Base-by-base conservation (phyloP, 2,888 invertebrate species). In the Dorcus parallelipipedus region DNA sequence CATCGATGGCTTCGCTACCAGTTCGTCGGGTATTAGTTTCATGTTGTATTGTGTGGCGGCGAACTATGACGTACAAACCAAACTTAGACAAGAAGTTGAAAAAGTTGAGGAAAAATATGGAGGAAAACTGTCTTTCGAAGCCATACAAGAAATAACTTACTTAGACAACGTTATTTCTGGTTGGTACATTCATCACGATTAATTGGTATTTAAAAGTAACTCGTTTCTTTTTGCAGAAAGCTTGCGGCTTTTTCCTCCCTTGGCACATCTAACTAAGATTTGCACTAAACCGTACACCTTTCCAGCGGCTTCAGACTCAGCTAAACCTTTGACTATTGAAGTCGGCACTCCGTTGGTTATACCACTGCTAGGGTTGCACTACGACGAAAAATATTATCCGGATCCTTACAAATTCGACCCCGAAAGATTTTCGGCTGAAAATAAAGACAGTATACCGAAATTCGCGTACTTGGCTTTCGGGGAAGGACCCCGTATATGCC, bases 151-250 rank as follows among this genome's bases (percentile, higher is more conserved):
- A 17, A 78, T 85, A 81, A 73, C 74, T 9, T 85, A 84, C 55
- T 70, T 85, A 75, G 84, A 85, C 50, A 82, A 82, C 81, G 82
- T 84, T 1, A 70, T 84, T 0, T 82, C 81, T 65, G 81, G 80
- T 81, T 66, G 40, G 26, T 47, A 10, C 3, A 20, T 3, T 17
- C 17, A 41, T 2, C 17, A 20, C 7, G n/a, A 10, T 9, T 20
- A 10, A 20, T 45, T 20, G 4, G 45, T 20, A 0, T 49, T 49
- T 9, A 4, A 10, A 42, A 8, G 10, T 42, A 42, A 33, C 26
- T 6, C 1, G 3, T 33, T 33, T 14, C 14, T 14, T 33, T 33
- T 49, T 52, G 52, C 41, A 65, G 64, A 68, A 40, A 51, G 58
- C 8, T 48, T 64, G 38, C 48, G 66, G 41, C 51, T 58, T 14